These are phyloP conservation scores for Rhinichthys klamathensis DNA, from an alignment of 2,113 vertebrate species.

Conservation along the genomic window DNA sequence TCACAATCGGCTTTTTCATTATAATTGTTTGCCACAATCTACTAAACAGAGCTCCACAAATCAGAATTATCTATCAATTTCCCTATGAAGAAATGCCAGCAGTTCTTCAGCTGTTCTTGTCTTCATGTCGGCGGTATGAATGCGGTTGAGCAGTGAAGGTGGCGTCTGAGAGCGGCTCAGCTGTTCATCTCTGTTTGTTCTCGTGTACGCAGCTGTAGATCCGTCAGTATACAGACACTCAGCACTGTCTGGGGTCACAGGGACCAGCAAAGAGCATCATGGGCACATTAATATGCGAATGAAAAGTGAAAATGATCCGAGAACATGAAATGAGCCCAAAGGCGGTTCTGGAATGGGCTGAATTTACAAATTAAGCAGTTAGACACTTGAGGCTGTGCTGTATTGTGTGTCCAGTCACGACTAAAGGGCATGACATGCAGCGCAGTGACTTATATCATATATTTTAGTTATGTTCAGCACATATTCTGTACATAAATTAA, in stretches of 20 bases:
- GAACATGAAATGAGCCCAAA: too few species aligned
- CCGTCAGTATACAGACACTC: background rate
- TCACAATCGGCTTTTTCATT: background rate
- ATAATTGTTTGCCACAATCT: background rate
- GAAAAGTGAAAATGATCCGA: background rate
- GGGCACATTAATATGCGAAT: background rate
- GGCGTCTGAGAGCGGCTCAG: too few species aligned
- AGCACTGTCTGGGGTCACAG: slow-evolving; percentile 10
- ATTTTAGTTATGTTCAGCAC: too few species aligned
- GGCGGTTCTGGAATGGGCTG: too few species aligned
- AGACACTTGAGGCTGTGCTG: too few species aligned
- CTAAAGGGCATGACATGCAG: too few species aligned
- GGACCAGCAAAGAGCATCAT: slow-evolving; percentile 26
- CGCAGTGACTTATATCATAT: too few species aligned
- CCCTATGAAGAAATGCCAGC: background rate
- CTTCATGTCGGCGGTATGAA: background rate
- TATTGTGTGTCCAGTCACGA: too few species aligned
- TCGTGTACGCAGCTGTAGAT: slow-evolving; percentile 35
- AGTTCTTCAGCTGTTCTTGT: slow-evolving; percentile 31
- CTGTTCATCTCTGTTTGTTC: background rate
- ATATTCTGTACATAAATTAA: too few species aligned
- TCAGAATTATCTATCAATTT: background rate
- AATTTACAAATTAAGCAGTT: too few species aligned
- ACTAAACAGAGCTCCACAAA: background rate
- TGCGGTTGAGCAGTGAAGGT: too few species aligned